Percentiles rank a stretch among this genome's conserved stretches.
These are phyloP conservation scores for Rhimphoctona megacephalus DNA, from an alignment of 2,888 invertebrate species.

Conservation along the genomic window DNA sequence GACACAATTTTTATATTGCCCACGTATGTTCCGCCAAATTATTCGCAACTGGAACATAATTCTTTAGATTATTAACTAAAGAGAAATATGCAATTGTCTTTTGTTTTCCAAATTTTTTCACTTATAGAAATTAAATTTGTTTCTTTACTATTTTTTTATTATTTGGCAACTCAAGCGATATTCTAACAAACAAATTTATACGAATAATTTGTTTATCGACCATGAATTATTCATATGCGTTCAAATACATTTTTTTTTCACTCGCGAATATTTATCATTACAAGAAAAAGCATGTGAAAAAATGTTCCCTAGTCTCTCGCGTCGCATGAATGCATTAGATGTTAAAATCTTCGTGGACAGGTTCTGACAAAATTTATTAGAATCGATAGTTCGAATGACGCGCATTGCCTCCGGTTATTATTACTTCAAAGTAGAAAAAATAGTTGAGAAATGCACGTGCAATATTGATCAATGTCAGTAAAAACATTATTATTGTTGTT, in stretches of 20 bases:
- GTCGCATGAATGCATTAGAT: slow-evolving; percentile 86
- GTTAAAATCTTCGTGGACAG: slow-evolving; percentile 63
- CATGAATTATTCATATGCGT: too few relatives aligned
- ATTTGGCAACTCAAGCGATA: not conserved
- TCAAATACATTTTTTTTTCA: slow-evolving; percentile 2
- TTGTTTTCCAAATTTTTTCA: not conserved
- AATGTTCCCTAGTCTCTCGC: not conserved
- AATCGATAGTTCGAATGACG: slow-evolving; percentile 6
- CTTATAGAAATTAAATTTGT: not conserved
- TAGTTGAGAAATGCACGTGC: slow-evolving; percentile 16
- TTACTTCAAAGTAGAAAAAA: slow-evolving; percentile 1
- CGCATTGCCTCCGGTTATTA: not conserved
- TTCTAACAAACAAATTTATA: not conserved
- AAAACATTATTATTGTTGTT: not conserved
- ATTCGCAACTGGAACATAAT: not conserved
- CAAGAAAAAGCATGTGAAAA: not conserved
- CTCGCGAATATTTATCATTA: not conserved
- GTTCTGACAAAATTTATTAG: not conserved
- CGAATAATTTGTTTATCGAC: too few relatives aligned
- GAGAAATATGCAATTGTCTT: not conserved
- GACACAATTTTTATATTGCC: not conserved
- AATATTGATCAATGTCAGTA: not conserved
- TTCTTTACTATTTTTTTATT: not conserved
- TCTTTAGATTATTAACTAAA: not conserved
- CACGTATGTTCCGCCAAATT: not conserved